A percentile compares a stretch with the other conserved stretches of the same genome.
Evolutionary conservation across 1,140 invertebrate genomes (phyloP).

Genomic region (Apis laboriosa): DNA sequence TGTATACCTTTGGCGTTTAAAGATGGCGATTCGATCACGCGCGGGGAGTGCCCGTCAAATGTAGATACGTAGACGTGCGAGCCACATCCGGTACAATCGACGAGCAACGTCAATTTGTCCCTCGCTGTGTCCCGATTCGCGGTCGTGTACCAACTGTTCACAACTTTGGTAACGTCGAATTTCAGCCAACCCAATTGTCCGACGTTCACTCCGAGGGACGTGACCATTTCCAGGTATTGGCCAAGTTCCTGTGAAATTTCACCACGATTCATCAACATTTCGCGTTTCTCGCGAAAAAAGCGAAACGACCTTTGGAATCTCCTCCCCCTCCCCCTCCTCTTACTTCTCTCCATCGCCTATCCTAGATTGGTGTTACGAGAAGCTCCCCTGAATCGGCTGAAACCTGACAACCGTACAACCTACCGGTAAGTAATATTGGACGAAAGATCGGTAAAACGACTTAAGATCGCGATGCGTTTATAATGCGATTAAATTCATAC

Average conservation of each 20-base stretch:
- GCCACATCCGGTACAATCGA: conserved; percentile 93
- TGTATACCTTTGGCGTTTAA: conserved; percentile 76
- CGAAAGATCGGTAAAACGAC: conserved; percentile 40
- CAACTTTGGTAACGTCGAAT: conserved; percentile 89
- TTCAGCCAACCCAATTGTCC: conserved; percentile 91
- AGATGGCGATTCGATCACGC: conserved; percentile 74
- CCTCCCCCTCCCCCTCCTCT: not conserved
- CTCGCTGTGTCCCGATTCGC: conserved; percentile 77
- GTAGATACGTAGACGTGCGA: conserved; percentile 84
- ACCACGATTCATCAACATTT: no score
- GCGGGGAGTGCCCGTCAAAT: conserved; percentile 74
- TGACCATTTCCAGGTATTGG: conserved; percentile 83
- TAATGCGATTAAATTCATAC: conserved; percentile 42
- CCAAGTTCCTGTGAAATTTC: conserved; percentile 73
- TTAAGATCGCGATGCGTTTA: conserved; percentile 44
- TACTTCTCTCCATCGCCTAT: not conserved
- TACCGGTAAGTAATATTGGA: conserved; percentile 29
- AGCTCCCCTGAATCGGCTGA: conserved; percentile 39
- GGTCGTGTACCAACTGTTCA: conserved; percentile 88
- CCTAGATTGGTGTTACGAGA: not conserved
- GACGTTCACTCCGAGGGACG: conserved; percentile 86
- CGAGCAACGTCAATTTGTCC: conserved; percentile 87
- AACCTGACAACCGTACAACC: conserved; percentile 43
- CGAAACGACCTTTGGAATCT: not conserved
- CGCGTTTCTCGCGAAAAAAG: not conserved